A percentile compares a stretch with the other conserved stretches of the same genome.
phyloP scores from a whole-genome alignment of 2,797 vertebrate genomes.

The Cynodonichthys magdalenae region DNA sequence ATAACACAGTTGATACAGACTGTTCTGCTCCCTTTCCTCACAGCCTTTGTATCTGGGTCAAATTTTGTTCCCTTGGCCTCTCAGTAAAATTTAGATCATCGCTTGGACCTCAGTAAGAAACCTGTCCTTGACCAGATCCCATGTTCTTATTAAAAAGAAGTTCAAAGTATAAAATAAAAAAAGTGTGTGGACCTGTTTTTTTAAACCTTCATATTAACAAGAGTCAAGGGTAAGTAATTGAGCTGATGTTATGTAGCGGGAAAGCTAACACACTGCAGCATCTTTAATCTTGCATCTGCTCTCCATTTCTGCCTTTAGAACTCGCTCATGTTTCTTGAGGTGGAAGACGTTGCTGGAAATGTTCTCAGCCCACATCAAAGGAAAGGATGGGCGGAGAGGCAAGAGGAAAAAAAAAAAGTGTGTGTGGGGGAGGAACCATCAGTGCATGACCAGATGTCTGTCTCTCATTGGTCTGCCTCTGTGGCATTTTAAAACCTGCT shows the following conservation, averaged over 20 bases:
- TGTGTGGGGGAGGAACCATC: conserved; percentile 39
- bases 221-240: conserved; percentile 51
- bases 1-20: conserved; percentile 34
- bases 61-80: conserved; percentile 50
- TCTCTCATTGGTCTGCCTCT: conserved; percentile 69
- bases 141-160: conserved; percentile 36
- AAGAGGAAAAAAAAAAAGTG: background rate
- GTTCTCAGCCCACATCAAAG: conserved; percentile 68
- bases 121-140: conserved; percentile 68
- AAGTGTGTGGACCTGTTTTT: too few species aligned
- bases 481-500: conserved; percentile 66
- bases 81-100: conserved; percentile 59
- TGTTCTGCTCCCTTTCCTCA: conserved; percentile 47
- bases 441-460: conserved; percentile 71
- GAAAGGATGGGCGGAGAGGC: conserved; percentile 58
- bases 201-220: conserved; percentile 5
- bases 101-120: conserved; percentile 74
- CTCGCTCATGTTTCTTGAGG: conserved; percentile 35
- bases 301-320: conserved; percentile 16
- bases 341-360: conserved; percentile 68
- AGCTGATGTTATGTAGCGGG: conserved; percentile 32
- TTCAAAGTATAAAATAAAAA: too few species aligned
- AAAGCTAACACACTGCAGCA: conserved; percentile 61
- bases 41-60: conserved; percentile 67
- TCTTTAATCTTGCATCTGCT: conserved; percentile 34